A percentile compares a stretch with the other conserved stretches of the same genome.
Conservation (phyloP, 2,113 vertebrate genomes). For the Oryzias celebensis region DNA sequence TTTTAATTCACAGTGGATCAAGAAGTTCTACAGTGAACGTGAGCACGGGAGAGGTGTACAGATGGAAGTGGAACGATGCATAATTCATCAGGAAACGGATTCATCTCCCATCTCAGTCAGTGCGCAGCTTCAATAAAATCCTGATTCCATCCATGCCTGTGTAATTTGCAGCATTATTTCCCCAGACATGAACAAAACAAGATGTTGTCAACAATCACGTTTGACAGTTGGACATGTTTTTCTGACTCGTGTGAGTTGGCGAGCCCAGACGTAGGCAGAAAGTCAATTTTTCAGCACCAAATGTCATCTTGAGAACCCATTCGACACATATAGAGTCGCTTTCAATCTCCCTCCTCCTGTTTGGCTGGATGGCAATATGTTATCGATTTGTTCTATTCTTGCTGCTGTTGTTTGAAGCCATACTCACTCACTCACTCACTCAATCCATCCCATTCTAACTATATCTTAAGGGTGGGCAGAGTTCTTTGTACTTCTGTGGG, state of each 20-base stretch:
- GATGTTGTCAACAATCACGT: slow-evolving; percentile 41
- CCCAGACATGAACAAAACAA: slow-evolving; percentile 37
- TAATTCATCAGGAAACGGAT: slow-evolving; percentile 51
- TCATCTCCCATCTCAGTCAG: slow-evolving; percentile 26
- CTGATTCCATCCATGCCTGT: slow-evolving; percentile 9
- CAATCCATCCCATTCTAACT: slow-evolving; percentile 27
- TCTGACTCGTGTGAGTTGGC: slow-evolving; percentile 15
- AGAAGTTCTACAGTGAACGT: slow-evolving; percentile 35
- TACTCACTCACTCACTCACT: slow-evolving; percentile 32
- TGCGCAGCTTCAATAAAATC: slow-evolving; percentile 28
- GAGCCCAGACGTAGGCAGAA: slow-evolving; percentile 26
- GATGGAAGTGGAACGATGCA: slow-evolving; percentile 42
- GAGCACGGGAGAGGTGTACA: slow-evolving; percentile 22
- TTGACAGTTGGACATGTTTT: slow-evolving; percentile 27
- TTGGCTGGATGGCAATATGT: slow-evolving; percentile 26
- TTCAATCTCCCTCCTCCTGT: slow-evolving; percentile 18
- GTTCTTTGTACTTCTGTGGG: slow-evolving; percentile 3
- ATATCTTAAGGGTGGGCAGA: slow-evolving; percentile 3
- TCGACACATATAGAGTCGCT: slow-evolving; percentile 26
- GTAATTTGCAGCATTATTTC: slow-evolving; percentile 52
- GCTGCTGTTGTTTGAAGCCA: slow-evolving; percentile 51
- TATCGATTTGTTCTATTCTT: slow-evolving; percentile 60
- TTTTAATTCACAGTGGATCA: slow-evolving; percentile 55
- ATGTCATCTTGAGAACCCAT: slow-evolving; percentile 39
- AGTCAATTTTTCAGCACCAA: slow-evolving; percentile 30